Conservation (phyloP, 2,113 vertebrate genomes). For the Paramisgurnus dabryanus region DNA sequence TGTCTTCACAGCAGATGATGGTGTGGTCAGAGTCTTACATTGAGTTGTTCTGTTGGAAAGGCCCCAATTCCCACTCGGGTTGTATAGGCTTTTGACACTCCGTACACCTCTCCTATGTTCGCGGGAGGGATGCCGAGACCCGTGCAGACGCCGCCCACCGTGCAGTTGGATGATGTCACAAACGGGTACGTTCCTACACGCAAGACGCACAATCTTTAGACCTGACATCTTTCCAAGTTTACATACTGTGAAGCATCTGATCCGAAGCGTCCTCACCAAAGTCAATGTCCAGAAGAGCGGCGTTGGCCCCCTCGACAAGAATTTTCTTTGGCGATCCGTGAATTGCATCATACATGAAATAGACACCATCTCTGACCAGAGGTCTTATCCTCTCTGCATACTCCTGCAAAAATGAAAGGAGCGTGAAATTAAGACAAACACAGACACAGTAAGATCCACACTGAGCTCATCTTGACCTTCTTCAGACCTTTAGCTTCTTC, state of each 20-base stretch:
- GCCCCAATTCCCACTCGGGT: conserved; percentile 95
- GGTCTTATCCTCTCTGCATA: conserved; percentile 91
- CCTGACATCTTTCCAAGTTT: too few relatives aligned
- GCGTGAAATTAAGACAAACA: neutral
- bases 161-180: conserved; percentile 98
- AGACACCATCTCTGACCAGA: conserved; percentile 94
- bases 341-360: conserved; percentile 96
- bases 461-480: neutral
- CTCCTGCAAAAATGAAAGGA: conserved; percentile 73
- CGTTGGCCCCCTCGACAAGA: conserved; percentile 96
- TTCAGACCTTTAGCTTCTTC: conserved; percentile 88
- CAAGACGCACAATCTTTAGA: conserved; percentile 8
- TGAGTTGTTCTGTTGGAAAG: conserved; percentile 95
- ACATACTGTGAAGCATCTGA: neutral
- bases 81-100: conserved; percentile 94
- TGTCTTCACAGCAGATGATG: too few relatives aligned
- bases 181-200: conserved; percentile 93
- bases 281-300: conserved; percentile 96
- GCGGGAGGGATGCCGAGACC: conserved; percentile 92
- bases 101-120: conserved; percentile 92
- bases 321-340: conserved; percentile 92
- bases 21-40: conserved; percentile 75
- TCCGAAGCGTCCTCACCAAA: conserved; percentile 78
- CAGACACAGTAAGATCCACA: too few relatives aligned
- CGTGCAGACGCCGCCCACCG: conserved; percentile 90